These are phyloP conservation scores for Rhimphoctona megacephalus DNA, from an alignment of 2,888 invertebrate species.

Conservation along the genomic window DNA sequence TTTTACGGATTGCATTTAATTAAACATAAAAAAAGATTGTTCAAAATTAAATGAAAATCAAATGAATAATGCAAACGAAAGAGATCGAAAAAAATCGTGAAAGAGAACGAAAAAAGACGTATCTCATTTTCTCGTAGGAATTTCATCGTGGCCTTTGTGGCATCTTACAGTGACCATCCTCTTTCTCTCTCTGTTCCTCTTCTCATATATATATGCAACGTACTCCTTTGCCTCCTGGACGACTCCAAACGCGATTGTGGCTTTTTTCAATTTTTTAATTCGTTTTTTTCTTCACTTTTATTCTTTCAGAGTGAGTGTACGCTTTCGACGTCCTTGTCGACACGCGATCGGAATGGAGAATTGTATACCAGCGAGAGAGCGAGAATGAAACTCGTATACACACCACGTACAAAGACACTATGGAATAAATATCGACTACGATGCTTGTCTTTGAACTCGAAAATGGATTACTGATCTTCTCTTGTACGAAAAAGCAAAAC, in stretches of 20 bases:
- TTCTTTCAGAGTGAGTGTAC: slow-evolving; percentile 53
- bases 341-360: slow-evolving; percentile 68
- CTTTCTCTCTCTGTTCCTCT: slow-evolving; percentile 15
- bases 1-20: not conserved
- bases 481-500: not conserved
- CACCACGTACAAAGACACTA: slow-evolving; percentile 27
- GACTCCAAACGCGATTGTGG: slow-evolving; percentile 40
- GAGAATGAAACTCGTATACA: slow-evolving; percentile 46
- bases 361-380: slow-evolving; percentile 37
- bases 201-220: slow-evolving; percentile 7
- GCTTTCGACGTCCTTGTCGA: slow-evolving; percentile 67
- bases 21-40: not conserved
- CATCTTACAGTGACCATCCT: slow-evolving; percentile 58
- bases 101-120: slow-evolving; percentile 36
- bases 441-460: slow-evolving; percentile 26
- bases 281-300: slow-evolving; percentile 31
- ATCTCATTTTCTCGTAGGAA: slow-evolving; percentile 62
- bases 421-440: slow-evolving; percentile 47
- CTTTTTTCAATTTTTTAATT: slow-evolving; percentile 26
- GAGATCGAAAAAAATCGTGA: slow-evolving; percentile 27
- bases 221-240: slow-evolving; percentile 31
- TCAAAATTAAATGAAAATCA: not conserved
- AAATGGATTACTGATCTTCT: not conserved
- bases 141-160: slow-evolving; percentile 62
- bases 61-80: slow-evolving; percentile 23